Percentiles rank a stretch among this genome's conserved stretches.
phyloP scores from a whole-genome alignment of 1,140 invertebrate genomes.

The Euwallacea similis region DNA sequence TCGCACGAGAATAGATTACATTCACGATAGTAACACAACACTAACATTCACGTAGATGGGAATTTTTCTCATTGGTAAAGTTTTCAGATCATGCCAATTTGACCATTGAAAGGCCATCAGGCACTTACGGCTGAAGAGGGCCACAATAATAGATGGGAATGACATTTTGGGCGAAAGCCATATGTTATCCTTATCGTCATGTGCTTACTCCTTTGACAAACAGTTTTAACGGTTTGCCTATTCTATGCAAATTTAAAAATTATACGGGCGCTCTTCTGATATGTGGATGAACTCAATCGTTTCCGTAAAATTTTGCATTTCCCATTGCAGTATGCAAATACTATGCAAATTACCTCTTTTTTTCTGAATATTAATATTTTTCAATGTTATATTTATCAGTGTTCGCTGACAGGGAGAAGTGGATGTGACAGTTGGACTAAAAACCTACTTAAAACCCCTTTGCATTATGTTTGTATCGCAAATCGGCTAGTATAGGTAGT shows the following conservation, averaged over 20 bases:
- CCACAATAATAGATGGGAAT: no score
- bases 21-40: no score
- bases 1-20: no score
- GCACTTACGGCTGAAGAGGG: no score
- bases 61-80: no score
- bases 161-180: neutral
- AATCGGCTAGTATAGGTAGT: no score
- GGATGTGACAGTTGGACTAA: neutral
- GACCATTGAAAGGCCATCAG: no score
- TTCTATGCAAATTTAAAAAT: conserved; percentile 15
- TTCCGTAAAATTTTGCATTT: conserved; percentile 13
- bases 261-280: neutral
- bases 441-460: no score
- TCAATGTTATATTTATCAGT: neutral
- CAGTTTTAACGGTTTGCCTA: conserved; percentile 11
- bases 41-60: no score
- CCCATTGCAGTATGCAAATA: conserved; percentile 15
- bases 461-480: no score
- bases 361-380: neutral
- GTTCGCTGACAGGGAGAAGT: neutral
- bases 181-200: neutral
- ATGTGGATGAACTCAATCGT: neutral
- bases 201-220: conserved; percentile 1
- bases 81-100: no score
- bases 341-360: conserved; percentile 1